Evolutionary conservation across 2,113 vertebrate species (phyloP), one percentile per base, ranked within the genome.

Genomic region (Sebastes schlegelii): DNA sequence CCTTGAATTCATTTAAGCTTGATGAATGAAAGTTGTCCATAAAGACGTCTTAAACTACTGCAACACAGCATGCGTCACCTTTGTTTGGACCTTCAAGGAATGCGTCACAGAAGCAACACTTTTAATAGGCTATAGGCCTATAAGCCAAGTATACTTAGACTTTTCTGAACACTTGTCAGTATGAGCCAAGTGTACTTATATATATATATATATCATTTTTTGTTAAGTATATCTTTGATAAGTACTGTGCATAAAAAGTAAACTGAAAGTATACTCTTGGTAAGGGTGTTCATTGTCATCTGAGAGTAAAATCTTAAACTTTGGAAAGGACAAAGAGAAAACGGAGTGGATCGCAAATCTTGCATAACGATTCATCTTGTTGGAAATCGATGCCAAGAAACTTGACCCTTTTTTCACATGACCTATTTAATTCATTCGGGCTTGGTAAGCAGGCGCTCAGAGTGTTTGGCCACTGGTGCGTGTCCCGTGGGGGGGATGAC

Each of bases 351-450:
- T 80, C 12, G 19, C 67, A 74, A 82, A 84, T 88, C 84, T 80
- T 80, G 75, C 58, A 66, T 79, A 80, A 87, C 82, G n/a, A 90
- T 93, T 86, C 12, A 86, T 88, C 66, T 84, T 65, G 87, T 62
- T 75, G 64, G 21, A 90, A 90, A 91, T 93, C 78, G 12, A 90
- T 92, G 86, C 75, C 80, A 75, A 81, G 78, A 86, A 92, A 88
- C 80, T 82, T 92, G 85, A 87, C 86, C 88, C 83, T 89, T 87
- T 34, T 91, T 90, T 88, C 79, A 65, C 61, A 58, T 78, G 78
- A 90, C 90, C 88, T 91, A 64, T 63, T 90, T 91, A 90, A 91
- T 92, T 86, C 85, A 87, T 92, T 88, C 84, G 83, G 73, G 70
- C 79, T 86, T 78, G 62, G 54, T 80, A 77, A 87, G 89, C 79